Conservation (phyloP, 2,888 invertebrate species). For the Uropetala carovei region DNA sequence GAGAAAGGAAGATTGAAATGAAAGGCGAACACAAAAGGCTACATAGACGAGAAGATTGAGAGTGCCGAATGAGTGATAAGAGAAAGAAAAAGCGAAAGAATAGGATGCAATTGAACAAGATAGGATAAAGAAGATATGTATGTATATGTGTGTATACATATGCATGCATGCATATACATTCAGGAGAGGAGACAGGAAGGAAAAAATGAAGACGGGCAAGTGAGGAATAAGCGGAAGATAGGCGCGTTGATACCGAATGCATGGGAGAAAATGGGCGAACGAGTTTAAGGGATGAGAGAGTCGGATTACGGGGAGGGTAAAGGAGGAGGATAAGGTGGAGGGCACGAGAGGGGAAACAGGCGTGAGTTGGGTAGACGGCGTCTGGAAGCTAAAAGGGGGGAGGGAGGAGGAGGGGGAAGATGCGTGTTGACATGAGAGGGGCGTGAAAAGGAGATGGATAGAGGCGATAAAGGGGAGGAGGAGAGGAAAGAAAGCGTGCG, state of each 20-base stretch:
- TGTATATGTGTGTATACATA: too few relatives aligned
- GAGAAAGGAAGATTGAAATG: neutral
- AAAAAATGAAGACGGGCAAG: neutral
- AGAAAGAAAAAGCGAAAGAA: neutral
- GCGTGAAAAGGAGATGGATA: too few relatives aligned
- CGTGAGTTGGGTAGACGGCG: too few relatives aligned
- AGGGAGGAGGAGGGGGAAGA: neutral
- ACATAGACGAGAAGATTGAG: neutral
- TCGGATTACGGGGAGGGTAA: neutral
- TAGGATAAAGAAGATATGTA: neutral
- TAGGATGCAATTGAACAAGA: neutral
- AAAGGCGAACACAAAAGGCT: neutral
- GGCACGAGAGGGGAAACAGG: neutral
- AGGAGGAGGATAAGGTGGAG: neutral
- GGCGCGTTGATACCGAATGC: neutral
- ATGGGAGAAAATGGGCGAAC: neutral
- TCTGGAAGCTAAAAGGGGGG: neutral
- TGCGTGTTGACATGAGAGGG: neutral
- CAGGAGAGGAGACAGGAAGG: too few relatives aligned
- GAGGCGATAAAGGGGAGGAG: neutral
- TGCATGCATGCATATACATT: too few relatives aligned
- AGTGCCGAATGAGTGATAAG: neutral
- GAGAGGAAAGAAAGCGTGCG: neutral
- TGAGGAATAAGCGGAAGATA: too few relatives aligned
- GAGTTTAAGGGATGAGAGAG: neutral